Percentiles rank a stretch among this genome's conserved stretches.
Conservation (phyloP, 2,113 vertebrate species). For the Natator depressus region DNA sequence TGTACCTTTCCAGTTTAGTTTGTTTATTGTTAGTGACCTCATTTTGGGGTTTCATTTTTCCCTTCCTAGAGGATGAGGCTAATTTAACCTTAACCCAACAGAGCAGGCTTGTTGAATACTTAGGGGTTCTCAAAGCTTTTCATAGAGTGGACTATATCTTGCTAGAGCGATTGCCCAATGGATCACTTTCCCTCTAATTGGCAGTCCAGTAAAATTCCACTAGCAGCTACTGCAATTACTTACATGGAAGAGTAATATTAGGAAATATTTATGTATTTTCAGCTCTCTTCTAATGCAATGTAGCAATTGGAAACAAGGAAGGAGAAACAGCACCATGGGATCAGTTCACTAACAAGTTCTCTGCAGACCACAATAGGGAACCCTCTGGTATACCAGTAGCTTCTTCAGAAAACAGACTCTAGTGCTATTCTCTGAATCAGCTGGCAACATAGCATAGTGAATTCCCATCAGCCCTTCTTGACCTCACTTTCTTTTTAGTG, state of each 20-base stretch:
- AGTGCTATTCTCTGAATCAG: constrained; percentile 17
- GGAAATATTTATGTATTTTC: constrained; percentile 51
- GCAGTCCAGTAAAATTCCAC: background rate
- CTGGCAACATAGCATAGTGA: background rate
- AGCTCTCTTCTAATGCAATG: constrained; percentile 29
- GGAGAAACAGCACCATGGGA: constrained; percentile 23
- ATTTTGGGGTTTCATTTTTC: background rate
- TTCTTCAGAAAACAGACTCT: constrained; percentile 38
- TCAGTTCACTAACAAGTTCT: background rate
- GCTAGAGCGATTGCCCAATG: background rate
- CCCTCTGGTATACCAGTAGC: background rate
- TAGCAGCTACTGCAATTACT: background rate
- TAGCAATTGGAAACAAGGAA: constrained; percentile 28
- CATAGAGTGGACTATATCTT: background rate
- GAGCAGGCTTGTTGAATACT: background rate
- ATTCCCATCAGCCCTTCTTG: background rate
- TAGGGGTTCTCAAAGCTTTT: background rate
- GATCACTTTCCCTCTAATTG: background rate
- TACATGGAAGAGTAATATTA: constrained; percentile 39
- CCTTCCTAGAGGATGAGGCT: no score
- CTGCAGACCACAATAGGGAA: constrained; percentile 38
- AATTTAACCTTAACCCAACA: background rate
- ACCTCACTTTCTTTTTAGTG: constrained; percentile 9
- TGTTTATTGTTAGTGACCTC: background rate
- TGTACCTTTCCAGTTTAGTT: background rate